Conservation (phyloP, 2,888 invertebrate species). For the Drosophila peninsularis region DNA sequence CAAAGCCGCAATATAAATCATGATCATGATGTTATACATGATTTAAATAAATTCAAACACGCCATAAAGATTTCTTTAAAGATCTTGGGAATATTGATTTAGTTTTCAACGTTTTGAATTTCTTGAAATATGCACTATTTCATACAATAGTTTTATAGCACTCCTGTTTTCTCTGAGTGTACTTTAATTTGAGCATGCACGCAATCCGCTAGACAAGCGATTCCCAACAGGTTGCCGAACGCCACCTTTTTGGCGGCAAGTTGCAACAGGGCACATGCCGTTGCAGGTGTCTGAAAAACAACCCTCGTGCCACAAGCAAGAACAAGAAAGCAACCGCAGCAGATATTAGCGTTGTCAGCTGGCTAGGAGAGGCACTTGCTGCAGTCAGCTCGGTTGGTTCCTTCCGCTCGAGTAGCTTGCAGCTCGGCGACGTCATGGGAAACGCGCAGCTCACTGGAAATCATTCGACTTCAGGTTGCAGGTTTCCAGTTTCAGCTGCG, state of each 20-base stretch:
- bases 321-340: neutral
- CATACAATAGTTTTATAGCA: neutral
- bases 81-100: too few species aligned
- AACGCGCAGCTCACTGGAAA: conserved; percentile 43
- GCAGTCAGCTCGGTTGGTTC: conserved; percentile 8
- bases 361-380: conserved; percentile 14
- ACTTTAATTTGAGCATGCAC: conserved; percentile 22
- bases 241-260: conserved; percentile 60
- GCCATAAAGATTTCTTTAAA: too few species aligned
- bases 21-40: neutral
- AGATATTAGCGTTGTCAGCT: conserved; percentile 12
- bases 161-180: conserved; percentile 1
- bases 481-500: neutral
- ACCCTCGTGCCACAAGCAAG: conserved; percentile 50
- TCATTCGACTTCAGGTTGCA: conserved; percentile 25
- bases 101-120: too few species aligned
- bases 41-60: too few species aligned
- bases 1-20: neutral
- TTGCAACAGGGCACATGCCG: conserved; percentile 59
- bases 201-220: conserved; percentile 36
- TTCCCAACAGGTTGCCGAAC: conserved; percentile 57
- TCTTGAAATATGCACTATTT: neutral
- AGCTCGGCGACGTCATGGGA: conserved; percentile 61
- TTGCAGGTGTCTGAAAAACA: conserved; percentile 57
- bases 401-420: conserved; percentile 30